These are phyloP conservation scores for Scytalopus superciliaris DNA, from an alignment of 2,113 vertebrate species.

Conservation along the genomic window DNA sequence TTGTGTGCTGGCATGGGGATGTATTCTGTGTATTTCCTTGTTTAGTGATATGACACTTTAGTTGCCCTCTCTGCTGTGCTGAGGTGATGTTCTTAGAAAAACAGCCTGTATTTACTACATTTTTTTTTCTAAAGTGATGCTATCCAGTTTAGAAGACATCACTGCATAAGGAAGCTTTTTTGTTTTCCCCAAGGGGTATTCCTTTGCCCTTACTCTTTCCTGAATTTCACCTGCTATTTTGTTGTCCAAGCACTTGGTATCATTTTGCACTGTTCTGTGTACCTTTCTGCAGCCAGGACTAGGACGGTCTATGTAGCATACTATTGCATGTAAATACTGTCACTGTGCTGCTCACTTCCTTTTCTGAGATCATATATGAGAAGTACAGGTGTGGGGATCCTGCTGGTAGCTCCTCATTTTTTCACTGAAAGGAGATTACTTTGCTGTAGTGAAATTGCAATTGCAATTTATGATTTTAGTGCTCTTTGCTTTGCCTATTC, in stretches of 20 bases:
- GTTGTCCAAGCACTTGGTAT: neutral
- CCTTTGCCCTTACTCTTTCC: neutral
- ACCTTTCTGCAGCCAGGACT: neutral
- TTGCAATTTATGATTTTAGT: neutral
- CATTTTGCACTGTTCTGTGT: rapidly evolving
- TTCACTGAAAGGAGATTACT: neutral
- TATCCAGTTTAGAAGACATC: neutral
- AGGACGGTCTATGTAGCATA: neutral
- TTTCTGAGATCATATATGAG: neutral
- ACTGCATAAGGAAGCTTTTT: neutral
- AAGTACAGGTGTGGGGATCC: neutral
- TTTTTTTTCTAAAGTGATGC: neutral
- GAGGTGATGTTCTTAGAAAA: neutral
- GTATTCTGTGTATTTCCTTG: neutral
- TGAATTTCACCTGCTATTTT: neutral
- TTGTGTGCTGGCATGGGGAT: neutral
- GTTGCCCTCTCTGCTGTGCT: neutral
- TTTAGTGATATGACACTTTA: neutral
- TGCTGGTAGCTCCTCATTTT: neutral
- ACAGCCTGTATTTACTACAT: neutral
- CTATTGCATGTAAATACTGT: neutral
- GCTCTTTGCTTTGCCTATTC: neutral
- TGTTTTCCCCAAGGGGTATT: rapidly evolving
- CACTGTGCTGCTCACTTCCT: neutral
- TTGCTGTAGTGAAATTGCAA: neutral